These are phyloP conservation scores for Laspeyria flexula DNA, from an alignment of 2,888 invertebrate genomes.

Conservation along the genomic window DNA sequence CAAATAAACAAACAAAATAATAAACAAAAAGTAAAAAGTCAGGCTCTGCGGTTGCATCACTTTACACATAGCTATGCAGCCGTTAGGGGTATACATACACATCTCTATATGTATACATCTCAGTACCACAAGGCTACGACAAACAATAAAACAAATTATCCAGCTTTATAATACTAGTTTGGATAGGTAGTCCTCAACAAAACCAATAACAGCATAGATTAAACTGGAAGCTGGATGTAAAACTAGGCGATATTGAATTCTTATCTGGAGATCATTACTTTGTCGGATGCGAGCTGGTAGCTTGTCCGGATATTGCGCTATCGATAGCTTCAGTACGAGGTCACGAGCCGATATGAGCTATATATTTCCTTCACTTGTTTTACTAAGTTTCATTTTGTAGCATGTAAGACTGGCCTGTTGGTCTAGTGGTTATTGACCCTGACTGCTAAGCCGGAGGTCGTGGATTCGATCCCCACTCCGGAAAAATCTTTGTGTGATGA, in stretches of 20 bases:
- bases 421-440: background rate
- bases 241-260: constrained; percentile 42
- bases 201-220: background rate
- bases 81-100: too few species aligned
- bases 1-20: too few species aligned
- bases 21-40: too few species aligned
- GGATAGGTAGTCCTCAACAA: background rate
- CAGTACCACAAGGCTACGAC: too few species aligned
- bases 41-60: too few species aligned
- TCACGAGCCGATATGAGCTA: constrained; percentile 8
- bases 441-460: too few species aligned
- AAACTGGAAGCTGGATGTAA: constrained; percentile 27
- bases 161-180: too few species aligned
- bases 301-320: constrained; percentile 49
- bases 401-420: background rate
- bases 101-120: too few species aligned
- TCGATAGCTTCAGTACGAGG: constrained; percentile 26
- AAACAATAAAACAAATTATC: too few species aligned
- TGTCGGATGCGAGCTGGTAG: constrained; percentile 31
- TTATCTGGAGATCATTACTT: constrained; percentile 43
- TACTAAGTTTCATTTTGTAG: background rate
- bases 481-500: too few species aligned
- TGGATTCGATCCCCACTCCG: too few species aligned
- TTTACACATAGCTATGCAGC: too few species aligned
- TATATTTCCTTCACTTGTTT: constrained; percentile 11